phyloP scores from a whole-genome alignment of 1,140 invertebrate genomes.

The Euschistus heros region DNA sequence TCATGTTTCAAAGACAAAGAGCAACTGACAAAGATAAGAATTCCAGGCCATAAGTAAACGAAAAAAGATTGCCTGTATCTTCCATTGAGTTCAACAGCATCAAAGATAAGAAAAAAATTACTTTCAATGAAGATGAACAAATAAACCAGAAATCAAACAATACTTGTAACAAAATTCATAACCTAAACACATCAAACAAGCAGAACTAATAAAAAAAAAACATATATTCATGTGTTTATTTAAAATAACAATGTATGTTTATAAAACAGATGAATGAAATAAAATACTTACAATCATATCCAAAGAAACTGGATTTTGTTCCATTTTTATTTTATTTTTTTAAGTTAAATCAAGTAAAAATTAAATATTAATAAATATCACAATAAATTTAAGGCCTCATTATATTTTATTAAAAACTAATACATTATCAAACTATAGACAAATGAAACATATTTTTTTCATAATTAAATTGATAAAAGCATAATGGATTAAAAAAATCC shows the following conservation, averaged over 20 bases:
- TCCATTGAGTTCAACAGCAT: too few species aligned
- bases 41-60: too few species aligned
- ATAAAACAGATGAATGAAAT: neutral
- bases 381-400: conserved; percentile 9
- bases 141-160: too few species aligned
- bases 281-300: conserved; percentile 25
- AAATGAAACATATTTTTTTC: too few species aligned
- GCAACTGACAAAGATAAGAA: neutral
- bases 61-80: too few species aligned
- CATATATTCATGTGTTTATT: neutral
- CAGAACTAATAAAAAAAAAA: neutral
- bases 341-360: neutral
- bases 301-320: conserved; percentile 18
- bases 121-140: too few species aligned
- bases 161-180: neutral
- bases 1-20: neutral
- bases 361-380: conserved; percentile 1
- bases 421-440: too few species aligned
- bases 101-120: too few species aligned
- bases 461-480: too few species aligned
- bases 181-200: neutral
- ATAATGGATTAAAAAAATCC: too few species aligned
- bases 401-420: neutral
- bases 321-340: conserved; percentile 18
- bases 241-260: neutral